Conservation (phyloP, 1,140 invertebrate genomes). For the Zaprionus kolodkinae region DNA sequence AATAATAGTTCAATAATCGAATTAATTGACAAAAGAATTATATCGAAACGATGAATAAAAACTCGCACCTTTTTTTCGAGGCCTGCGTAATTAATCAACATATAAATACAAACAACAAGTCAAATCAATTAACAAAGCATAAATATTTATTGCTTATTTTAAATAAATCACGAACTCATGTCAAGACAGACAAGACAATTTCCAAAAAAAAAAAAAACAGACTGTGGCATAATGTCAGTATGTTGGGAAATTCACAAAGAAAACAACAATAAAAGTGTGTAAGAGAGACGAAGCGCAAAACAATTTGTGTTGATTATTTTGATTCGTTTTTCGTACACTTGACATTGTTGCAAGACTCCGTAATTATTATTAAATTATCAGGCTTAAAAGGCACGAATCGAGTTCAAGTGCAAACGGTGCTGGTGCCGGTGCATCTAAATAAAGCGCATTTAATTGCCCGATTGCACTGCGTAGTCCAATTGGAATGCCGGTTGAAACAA, state of each 20-base stretch:
- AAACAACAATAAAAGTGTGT: slow-evolving; percentile 8
- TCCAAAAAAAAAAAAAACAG: no score
- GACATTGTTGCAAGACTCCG: slow-evolving; percentile 66
- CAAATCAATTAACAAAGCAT: slow-evolving; percentile 58
- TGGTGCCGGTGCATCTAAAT: slow-evolving; percentile 57
- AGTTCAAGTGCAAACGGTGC: slow-evolving; percentile 65
- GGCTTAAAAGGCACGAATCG: slow-evolving; percentile 29
- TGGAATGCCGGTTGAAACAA: slow-evolving; percentile 10
- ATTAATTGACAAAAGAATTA: slow-evolving; percentile 27
- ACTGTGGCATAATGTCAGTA: slow-evolving; percentile 33
- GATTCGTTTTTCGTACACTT: slow-evolving; percentile 59
- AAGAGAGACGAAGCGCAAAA: slow-evolving; percentile 16
- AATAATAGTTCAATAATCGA: slow-evolving; percentile 13
- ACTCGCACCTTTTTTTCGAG: slow-evolving; percentile 31
- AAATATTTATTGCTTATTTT: slow-evolving; percentile 53
- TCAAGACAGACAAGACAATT: slow-evolving; percentile 11
- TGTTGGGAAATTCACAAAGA: slow-evolving; percentile 43
- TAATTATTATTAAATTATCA: slow-evolving; percentile 59
- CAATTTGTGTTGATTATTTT: slow-evolving; percentile 43
- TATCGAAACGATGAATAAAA: slow-evolving; percentile 17
- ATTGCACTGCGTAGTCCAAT: slow-evolving; percentile 25
- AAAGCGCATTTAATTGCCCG: slow-evolving; percentile 74
- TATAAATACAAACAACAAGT: slow-evolving; percentile 64
- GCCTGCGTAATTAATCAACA: slow-evolving; percentile 66
- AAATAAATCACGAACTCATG: slow-evolving; percentile 58